Base-by-base conservation (phyloP, 2,113 vertebrate species). In the Pelmatolapia mariae region DNA sequence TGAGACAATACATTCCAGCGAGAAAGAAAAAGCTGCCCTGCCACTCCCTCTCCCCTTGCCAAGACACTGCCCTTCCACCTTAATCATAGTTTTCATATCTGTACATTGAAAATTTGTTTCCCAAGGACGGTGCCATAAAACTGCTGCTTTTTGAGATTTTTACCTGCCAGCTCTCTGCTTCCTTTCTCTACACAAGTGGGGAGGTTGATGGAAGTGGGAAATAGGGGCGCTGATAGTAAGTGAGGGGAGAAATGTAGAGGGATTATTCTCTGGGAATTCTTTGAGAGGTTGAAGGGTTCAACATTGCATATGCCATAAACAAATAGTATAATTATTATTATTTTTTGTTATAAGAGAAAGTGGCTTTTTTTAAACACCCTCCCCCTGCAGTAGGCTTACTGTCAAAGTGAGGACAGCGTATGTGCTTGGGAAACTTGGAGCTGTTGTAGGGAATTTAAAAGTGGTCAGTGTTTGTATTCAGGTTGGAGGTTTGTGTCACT, bases 61-160 rank as follows among this genome's bases (percentile, higher is more conserved):
- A 96, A 96, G 96, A 97, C 94, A 95, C 95, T 92, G 95, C 50
- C 94, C 94, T 96, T 96, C 31, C 96, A 96, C 97, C 53, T 98
- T 98, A 98, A 98, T 98, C 98, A 98, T 98, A 98, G 97, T 98
- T 99, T 98, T 99, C 97, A 98, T 98, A 98, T 98, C 97, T 96
- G 97, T 97, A 97, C 97, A 97, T 98, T 98, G 97, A 98, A 98
- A 98, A 98, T 98, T 98, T 97, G 92, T 96, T 97, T 97, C 95
- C 97, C 98, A 98, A 98, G 98, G 98, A 98, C 97, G 97, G 96
- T 97, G 97, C 97, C 97, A 98, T 98, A 97, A 98, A 99, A 97
- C 98, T 97, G 97, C 97, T 96, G 96, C 96, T 98, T 98, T 97
- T 97, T 97, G 96, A 97, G 96, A 97, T 97, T 98, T 97, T 97